A percentile compares a stretch with the other conserved stretches of the same genome.
Evolutionary conservation across 2,113 vertebrate genomes (phyloP).

Genomic region (Leptobrachium ailaonicum): DNA sequence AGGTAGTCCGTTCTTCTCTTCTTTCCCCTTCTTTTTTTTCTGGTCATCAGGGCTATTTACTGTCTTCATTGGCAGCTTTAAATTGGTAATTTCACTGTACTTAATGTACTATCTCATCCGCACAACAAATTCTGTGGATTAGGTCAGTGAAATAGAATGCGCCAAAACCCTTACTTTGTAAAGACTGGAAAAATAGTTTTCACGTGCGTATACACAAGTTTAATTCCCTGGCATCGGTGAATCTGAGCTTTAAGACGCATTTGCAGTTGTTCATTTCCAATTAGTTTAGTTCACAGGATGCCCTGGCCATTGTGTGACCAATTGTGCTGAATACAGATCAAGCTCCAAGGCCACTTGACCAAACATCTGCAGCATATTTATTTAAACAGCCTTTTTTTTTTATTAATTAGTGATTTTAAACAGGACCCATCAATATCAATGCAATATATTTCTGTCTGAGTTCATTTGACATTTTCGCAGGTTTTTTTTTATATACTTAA

Average conservation of each 20-base stretch:
- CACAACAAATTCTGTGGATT: conserved; percentile 7
- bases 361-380: too few species aligned
- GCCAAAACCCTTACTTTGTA: background rate
- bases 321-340: too few species aligned
- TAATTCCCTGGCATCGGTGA: background rate
- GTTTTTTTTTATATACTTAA: too few species aligned
- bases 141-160: background rate
- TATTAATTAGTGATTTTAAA: background rate
- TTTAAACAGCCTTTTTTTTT: too few species aligned
- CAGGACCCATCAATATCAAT: too few species aligned
- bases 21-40: background rate
- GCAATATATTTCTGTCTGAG: too few species aligned
- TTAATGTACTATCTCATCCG: conserved; percentile 18
- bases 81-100: conserved; percentile 24
- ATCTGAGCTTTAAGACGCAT: background rate
- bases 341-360: too few species aligned
- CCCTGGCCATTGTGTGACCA: background rate
- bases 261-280: background rate
- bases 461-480: too few species aligned
- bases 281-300: background rate
- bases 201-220: background rate
- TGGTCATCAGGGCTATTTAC: conserved; percentile 39
- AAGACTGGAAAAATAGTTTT: background rate
- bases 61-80: conserved; percentile 30
- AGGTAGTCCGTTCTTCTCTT: conserved; percentile 28